phyloP scores from a whole-genome alignment of 1,140 invertebrate species.

The Papilio machaon region DNA sequence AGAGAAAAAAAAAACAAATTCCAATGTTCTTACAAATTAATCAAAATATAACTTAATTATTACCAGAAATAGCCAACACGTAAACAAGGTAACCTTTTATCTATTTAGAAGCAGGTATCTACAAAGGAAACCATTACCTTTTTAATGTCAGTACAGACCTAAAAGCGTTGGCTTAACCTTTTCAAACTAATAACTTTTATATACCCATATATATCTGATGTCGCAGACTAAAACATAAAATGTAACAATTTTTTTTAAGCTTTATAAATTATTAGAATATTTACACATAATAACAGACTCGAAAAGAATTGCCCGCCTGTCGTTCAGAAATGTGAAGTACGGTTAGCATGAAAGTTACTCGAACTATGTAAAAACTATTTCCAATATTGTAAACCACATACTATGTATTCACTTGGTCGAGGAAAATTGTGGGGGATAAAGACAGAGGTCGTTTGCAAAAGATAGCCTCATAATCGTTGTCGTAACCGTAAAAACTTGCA shows the following conservation, averaged over 20 bases:
- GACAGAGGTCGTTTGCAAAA: slow-evolving; percentile 37
- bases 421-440: slow-evolving; percentile 29
- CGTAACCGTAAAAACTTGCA: slow-evolving; percentile 38
- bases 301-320: too few relatives aligned
- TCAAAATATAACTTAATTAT: too few relatives aligned
- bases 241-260: not conserved
- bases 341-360: not conserved
- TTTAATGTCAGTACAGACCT: slow-evolving; percentile 5
- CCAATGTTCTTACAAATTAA: too few relatives aligned
- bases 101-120: not conserved
- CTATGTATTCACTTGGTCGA: slow-evolving; percentile 31
- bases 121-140: not conserved
- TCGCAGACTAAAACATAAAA: not conserved
- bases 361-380: not conserved
- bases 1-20: too few relatives aligned
- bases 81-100: not conserved
- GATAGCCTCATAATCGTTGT: slow-evolving; percentile 36
- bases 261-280: not conserved
- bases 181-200: not conserved
- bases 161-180: slow-evolving; percentile 6
- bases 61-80: not conserved
- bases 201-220: not conserved
- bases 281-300: too few relatives aligned
- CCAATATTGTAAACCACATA: slow-evolving; percentile 28
- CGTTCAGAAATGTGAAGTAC: too few relatives aligned